phyloP scores from a whole-genome alignment of 1,140 invertebrate species.

The Heliconius congener region DNA sequence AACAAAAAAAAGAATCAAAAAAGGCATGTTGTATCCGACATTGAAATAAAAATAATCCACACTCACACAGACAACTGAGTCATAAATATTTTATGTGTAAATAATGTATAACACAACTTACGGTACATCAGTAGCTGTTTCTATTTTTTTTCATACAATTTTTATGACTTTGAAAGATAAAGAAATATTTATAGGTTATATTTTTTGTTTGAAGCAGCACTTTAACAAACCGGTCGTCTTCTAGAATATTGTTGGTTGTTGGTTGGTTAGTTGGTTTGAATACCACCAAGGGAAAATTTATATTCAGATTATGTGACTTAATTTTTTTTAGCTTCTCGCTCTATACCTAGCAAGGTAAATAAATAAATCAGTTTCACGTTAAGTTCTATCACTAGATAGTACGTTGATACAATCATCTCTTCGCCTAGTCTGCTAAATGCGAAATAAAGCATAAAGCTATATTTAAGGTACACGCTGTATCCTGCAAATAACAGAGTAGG shows the following conservation, averaged over 20 bases:
- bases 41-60: neutral
- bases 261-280: no score
- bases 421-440: no score
- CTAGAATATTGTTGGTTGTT: no score
- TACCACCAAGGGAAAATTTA: no score
- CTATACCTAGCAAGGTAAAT: no score
- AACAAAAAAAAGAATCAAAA: neutral
- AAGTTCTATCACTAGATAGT: no score
- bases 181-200: neutral
- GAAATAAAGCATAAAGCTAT: no score
- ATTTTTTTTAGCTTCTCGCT: no score
- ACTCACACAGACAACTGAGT: neutral
- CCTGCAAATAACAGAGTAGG: neutral
- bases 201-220: neutral
- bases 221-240: neutral
- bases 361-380: no score
- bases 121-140: neutral
- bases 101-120: neutral
- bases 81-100: slow-evolving; percentile 3
- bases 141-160: neutral
- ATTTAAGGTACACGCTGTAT: neutral
- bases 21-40: neutral
- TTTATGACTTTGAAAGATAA: neutral
- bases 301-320: no score
- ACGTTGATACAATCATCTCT: no score